Percentiles rank a stretch among this genome's conserved stretches.
Conservation (phyloP, 1,140 invertebrate genomes). For the Temnothorax curvispinosus region DNA sequence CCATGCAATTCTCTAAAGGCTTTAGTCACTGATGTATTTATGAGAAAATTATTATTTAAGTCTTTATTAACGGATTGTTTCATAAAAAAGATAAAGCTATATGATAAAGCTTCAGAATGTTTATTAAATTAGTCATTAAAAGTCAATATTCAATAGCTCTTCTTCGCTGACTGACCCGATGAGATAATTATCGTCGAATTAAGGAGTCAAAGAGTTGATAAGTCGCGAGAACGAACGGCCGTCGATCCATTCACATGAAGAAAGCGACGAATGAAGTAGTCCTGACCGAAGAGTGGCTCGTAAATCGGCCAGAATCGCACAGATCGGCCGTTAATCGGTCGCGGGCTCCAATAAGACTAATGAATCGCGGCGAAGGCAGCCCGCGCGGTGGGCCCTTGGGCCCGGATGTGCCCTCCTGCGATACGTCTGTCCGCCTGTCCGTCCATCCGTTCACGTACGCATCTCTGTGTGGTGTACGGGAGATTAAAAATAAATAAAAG, state of each 20-base stretch:
- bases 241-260: conserved; percentile 25
- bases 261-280: conserved; percentile 51
- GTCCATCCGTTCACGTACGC: conserved; percentile 53
- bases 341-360: conserved; percentile 71
- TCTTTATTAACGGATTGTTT: background rate
- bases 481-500: conserved; percentile 86
- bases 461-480: conserved; percentile 72
- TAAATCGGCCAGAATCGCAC: conserved; percentile 65
- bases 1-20: background rate
- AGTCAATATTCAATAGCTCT: background rate
- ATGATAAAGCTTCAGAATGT: background rate
- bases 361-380: conserved; percentile 75
- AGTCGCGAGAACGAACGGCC: background rate
- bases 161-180: background rate
- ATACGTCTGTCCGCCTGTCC: conserved; percentile 77
- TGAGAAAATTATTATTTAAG: background rate
- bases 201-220: conserved; percentile 14
- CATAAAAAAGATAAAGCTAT: background rate
- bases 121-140: background rate
- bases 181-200: conserved; percentile 24
- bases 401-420: conserved; percentile 80
- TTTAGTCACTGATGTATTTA: background rate
- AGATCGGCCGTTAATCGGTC: conserved; percentile 69
- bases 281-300: conserved; percentile 56
- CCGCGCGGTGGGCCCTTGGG: conserved; percentile 74